Conservation (phyloP, 2,888 invertebrate genomes). For the Diabrotica balteata region DNA sequence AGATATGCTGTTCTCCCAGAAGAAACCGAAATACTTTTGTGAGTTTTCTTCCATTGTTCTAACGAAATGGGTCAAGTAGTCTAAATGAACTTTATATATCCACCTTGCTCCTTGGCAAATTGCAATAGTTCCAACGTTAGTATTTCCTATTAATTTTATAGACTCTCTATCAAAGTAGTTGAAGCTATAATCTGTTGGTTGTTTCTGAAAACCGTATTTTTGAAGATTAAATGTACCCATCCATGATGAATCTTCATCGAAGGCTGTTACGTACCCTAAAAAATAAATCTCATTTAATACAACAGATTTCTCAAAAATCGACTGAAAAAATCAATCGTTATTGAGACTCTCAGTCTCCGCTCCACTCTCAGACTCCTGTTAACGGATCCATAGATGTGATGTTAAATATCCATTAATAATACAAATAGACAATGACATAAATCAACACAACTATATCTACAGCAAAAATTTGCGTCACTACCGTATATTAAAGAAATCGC, state of each 20-base stretch:
- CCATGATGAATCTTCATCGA: slow-evolving; percentile 81
- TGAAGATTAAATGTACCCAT: slow-evolving; percentile 84
- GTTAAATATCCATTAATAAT: too few relatives aligned
- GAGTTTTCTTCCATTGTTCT: slow-evolving; percentile 65
- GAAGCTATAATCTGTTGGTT: slow-evolving; percentile 86
- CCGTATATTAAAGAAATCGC: too few relatives aligned
- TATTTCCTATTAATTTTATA: slow-evolving; percentile 72
- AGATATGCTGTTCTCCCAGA: slow-evolving; percentile 83
- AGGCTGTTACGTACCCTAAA: slow-evolving; percentile 76
- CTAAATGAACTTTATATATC: slow-evolving; percentile 75
- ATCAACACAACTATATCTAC: too few relatives aligned
- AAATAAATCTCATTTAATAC: too few relatives aligned
- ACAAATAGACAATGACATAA: too few relatives aligned
- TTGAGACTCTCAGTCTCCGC: too few relatives aligned
- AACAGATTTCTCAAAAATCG: too few relatives aligned
- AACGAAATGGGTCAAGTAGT: slow-evolving; percentile 73
- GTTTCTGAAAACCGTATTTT: slow-evolving; percentile 75
- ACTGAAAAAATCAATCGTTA: too few relatives aligned
- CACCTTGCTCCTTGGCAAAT: slow-evolving; percentile 75
- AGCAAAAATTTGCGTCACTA: too few relatives aligned
- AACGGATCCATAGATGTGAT: too few relatives aligned
- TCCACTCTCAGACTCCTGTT: too few relatives aligned
- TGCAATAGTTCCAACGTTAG: slow-evolving; percentile 69
- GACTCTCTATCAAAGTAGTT: slow-evolving; percentile 76
- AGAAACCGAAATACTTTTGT: slow-evolving; percentile 78